Percentiles rank a stretch among this genome's conserved stretches.
Evolutionary conservation across 2,888 invertebrate genomes (phyloP).

Genomic region (Aphelenchoides bicaudatus): DNA sequence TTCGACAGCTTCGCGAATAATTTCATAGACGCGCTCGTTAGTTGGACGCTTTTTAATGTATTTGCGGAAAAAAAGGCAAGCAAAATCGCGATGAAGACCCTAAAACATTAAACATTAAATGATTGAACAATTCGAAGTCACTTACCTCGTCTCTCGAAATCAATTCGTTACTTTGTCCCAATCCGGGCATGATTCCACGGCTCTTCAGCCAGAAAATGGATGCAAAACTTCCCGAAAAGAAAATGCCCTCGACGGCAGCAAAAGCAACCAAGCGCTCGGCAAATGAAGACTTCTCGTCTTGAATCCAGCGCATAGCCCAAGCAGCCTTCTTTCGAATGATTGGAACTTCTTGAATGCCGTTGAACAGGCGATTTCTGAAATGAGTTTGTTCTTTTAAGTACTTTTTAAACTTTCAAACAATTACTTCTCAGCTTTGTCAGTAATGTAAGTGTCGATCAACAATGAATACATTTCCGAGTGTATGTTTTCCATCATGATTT

Average conservation of each 20-base stretch:
- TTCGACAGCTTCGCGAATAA: slow-evolving; percentile 83
- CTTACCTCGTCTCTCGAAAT: slow-evolving; percentile 69
- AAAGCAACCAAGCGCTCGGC: slow-evolving; percentile 93
- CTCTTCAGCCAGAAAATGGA: slow-evolving; percentile 99
- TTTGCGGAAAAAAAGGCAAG: slow-evolving; percentile 87
- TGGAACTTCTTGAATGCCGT: slow-evolving; percentile 92
- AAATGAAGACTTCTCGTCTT: slow-evolving; percentile 77
- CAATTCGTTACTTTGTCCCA: slow-evolving; percentile 96
- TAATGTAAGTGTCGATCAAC: slow-evolving; percentile 91
- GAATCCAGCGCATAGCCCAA: slow-evolving; percentile 98
- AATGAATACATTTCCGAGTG: slow-evolving; percentile 99
- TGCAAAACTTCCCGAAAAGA: slow-evolving; percentile 93
- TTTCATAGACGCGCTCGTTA: slow-evolving; percentile 73
- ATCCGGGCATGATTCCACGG: slow-evolving; percentile 93
- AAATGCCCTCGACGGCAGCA: slow-evolving; percentile 97
- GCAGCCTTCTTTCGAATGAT: slow-evolving; percentile 95
- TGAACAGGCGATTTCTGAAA: slow-evolving; percentile 71
- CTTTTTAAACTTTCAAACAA: neutral
- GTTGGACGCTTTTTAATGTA: slow-evolving; percentile 85
- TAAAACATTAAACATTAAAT: slow-evolving; percentile 60
- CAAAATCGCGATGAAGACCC: slow-evolving; percentile 97
- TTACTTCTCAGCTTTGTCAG: slow-evolving; percentile 71
- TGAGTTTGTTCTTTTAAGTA: neutral
- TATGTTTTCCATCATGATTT: slow-evolving; percentile 93
- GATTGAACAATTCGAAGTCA: neutral